Percentiles rank a stretch among this genome's conserved stretches.
Evolutionary conservation across 1,140 invertebrate species (phyloP).

Genomic region (Drosophila setifemur): DNA sequence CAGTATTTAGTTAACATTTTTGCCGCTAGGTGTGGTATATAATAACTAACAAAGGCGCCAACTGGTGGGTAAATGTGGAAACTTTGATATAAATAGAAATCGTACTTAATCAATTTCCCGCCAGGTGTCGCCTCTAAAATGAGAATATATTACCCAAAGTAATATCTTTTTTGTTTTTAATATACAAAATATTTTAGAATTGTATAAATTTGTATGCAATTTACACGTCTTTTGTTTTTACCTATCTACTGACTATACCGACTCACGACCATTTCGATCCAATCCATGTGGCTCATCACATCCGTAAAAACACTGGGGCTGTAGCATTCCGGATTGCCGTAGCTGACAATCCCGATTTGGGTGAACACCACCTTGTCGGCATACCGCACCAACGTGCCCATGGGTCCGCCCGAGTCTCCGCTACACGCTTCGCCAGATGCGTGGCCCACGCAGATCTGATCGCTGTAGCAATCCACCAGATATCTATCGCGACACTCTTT

Average conservation of each 20-base stretch:
- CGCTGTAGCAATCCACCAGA: background rate
- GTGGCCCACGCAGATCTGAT: slow-evolving; percentile 17
- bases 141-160: too few relatives aligned
- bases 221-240: background rate
- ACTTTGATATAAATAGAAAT: too few relatives aligned
- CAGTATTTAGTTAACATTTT: too few relatives aligned
- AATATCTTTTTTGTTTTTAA: background rate
- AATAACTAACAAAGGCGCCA: too few relatives aligned
- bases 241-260: background rate
- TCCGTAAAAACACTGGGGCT: slow-evolving; percentile 28
- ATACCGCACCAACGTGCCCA: background rate
- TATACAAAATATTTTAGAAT: background rate
- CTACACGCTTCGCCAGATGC: background rate
- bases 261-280: background rate
- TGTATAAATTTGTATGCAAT: background rate
- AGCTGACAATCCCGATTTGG: slow-evolving; percentile 13
- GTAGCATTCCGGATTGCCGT: slow-evolving; percentile 11
- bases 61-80: too few relatives aligned
- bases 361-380: background rate
- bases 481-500: background rate
- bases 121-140: too few relatives aligned
- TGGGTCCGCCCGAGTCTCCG: slow-evolving; percentile 22
- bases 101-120: too few relatives aligned
- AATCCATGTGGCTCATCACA: background rate
- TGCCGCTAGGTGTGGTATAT: too few relatives aligned